These are phyloP conservation scores for Rotaria sp. DNA, from an alignment of 2,888 invertebrate genomes.

Conservation along the genomic window DNA sequence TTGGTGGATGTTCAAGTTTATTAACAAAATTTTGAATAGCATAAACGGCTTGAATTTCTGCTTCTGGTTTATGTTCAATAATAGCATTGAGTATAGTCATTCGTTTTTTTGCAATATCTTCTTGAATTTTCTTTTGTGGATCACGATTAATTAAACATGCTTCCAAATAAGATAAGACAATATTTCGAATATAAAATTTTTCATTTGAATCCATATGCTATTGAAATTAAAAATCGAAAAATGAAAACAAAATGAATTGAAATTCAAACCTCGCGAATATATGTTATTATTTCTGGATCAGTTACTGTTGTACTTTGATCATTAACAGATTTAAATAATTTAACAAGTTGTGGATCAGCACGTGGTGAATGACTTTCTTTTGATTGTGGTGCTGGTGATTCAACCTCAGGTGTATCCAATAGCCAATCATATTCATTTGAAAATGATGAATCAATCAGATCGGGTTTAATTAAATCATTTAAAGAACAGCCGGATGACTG, in stretches of 20 bases:
- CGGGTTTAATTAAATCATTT: not conserved
- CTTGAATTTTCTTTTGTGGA: not conserved
- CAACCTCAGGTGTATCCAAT: not conserved
- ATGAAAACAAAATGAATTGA: not conserved
- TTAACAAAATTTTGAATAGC: slow-evolving; percentile 73
- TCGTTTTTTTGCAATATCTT: not conserved
- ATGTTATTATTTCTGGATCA: not conserved
- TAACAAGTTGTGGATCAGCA: not conserved
- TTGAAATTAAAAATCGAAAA: no score
- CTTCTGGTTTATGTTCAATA: slow-evolving; percentile 56
- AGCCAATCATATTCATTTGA: not conserved
- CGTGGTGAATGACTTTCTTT: not conserved
- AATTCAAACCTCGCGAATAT: not conserved
- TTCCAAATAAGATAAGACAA: slow-evolving; percentile 3
- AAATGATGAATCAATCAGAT: not conserved
- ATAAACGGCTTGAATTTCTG: slow-evolving; percentile 74
- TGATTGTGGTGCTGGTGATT: not conserved
- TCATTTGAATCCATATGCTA: not conserved
- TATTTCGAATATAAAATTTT: not conserved
- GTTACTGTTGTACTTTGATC: not conserved
- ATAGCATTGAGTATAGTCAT: not conserved
- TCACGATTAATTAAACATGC: not conserved
- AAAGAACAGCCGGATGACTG: not conserved
- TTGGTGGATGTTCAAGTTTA: slow-evolving; percentile 70
- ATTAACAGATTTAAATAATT: slow-evolving; percentile 1